Base-by-base conservation (phyloP, 1,140 invertebrate species). In the Meloidogyne exigua region DNA sequence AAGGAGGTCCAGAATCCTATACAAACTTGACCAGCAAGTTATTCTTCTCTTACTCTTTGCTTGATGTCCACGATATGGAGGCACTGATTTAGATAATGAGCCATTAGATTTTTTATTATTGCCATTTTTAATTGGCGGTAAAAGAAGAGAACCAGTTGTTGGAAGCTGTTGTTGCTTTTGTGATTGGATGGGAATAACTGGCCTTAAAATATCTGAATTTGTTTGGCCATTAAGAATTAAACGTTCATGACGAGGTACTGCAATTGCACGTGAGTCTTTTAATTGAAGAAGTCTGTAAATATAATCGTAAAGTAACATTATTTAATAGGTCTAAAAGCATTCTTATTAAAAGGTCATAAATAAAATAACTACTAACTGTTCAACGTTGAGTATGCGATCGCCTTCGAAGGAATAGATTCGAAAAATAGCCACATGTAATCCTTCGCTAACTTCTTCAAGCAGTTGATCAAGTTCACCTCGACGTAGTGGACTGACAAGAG, bases 211-310 rank as follows among this genome's bases (percentile, higher is more conserved):
- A n/a, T 32, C 65, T 42, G 80, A 32, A 28, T 63, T 21, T 13
- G 66, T 44, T 21, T 71, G 21, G 3, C 81, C 81, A 15, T 68
- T 72, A 18, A 83, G 70, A 5, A 77, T 68, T 21, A 73, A 66
- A 32, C 66, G 57, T 21, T 82, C 82, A 76, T 82, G 64, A 2
- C 81, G 68, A 2, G 82, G 82, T 13, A 82, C 81, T 7, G 81
- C 81, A 25, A 82, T 28, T 1, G 79, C 82, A 3, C 81, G 75
- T 44, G 79, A 68, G 23, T 82, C 81, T 73, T 84, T 84, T 25
- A 84, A 42, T 15, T 76, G 64, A 23, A 82, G 36, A 18, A 82
- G 72, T 65, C 72, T 73, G 23, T 15, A 32, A 62, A 7, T n/a
- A n/a, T n/a, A n/a, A n/a, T n/a, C n/a, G n/a, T n/a, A 21, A 26